phyloP scores from a whole-genome alignment of 2,797 vertebrate species.

The Lithobates pipiens region DNA sequence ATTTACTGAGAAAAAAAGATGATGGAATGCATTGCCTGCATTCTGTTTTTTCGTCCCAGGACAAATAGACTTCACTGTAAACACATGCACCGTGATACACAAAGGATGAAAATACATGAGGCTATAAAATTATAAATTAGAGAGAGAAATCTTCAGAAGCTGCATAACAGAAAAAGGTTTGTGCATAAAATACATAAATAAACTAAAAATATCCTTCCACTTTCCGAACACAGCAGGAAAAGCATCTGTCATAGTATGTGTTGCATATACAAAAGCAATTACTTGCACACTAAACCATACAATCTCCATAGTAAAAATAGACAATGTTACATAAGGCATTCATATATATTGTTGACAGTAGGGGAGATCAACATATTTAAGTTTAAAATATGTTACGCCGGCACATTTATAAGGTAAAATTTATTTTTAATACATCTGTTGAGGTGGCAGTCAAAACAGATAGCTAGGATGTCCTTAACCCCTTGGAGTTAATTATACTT shows the following conservation, averaged over 20 bases:
- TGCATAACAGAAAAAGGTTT: slow-evolving; percentile 30
- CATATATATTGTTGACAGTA: not conserved
- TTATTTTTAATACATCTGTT: not conserved
- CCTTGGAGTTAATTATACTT: no score
- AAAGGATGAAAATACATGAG: slow-evolving; percentile 36
- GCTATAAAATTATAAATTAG: slow-evolving; percentile 46
- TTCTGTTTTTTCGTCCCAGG: slow-evolving; percentile 50
- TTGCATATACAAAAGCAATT: slow-evolving; percentile 39
- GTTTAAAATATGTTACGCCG: not conserved
- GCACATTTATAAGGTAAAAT: not conserved
- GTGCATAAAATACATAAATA: slow-evolving; percentile 49
- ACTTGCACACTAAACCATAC: slow-evolving; percentile 29
- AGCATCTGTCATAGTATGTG: slow-evolving; percentile 42
- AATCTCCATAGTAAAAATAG: slow-evolving; percentile 23
- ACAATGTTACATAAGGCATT: slow-evolving; percentile 1
- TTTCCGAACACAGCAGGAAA: slow-evolving; percentile 39
- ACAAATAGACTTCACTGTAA: slow-evolving; percentile 52
- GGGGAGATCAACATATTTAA: not conserved
- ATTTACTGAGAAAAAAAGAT: slow-evolving; percentile 48
- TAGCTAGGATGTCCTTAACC: no score
- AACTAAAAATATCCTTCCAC: slow-evolving; percentile 40
- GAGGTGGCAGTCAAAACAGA: no score
- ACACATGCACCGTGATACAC: slow-evolving; percentile 44
- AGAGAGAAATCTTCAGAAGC: slow-evolving; percentile 7
- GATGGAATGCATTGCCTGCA: slow-evolving; percentile 33